Percentiles rank a stretch among this genome's conserved stretches.
Conservation (phyloP, 2,888 invertebrate species). For the Liopterus haemorrhoidalis region DNA sequence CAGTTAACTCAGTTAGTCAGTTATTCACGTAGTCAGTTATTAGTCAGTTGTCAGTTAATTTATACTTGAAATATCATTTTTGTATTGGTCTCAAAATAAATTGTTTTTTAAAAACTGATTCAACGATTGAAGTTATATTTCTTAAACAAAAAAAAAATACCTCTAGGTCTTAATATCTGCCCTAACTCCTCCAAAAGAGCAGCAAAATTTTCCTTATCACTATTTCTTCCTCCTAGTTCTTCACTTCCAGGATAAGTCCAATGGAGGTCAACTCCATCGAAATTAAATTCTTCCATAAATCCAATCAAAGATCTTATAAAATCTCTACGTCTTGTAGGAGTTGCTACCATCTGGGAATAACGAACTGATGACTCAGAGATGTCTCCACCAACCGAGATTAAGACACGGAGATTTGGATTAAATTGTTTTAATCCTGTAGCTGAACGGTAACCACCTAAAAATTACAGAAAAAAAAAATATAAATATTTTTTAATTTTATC, state of each 20-base stretch:
- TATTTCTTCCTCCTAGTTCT: conserved; percentile 44
- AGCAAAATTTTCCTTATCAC: conserved; percentile 53
- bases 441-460: conserved; percentile 64
- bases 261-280: conserved; percentile 78
- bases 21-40: no score
- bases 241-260: conserved; percentile 66
- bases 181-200: conserved; percentile 56
- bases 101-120: no score
- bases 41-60: no score
- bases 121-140: no score
- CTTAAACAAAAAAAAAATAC: no score
- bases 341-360: conserved; percentile 59
- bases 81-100: no score
- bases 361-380: conserved; percentile 54
- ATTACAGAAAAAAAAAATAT: conserved; percentile 4
- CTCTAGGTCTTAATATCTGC: conserved; percentile 51
- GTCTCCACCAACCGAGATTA: conserved; percentile 69
- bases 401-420: conserved; percentile 61
- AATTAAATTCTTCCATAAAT: conserved; percentile 61
- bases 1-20: no score
- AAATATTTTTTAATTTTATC: conserved; percentile 4
- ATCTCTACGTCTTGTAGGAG: conserved; percentile 49
- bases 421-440: conserved; percentile 61
- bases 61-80: no score
- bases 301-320: conserved; percentile 60